A percentile compares a stretch with the other conserved stretches of the same genome.
These are phyloP conservation scores for Rhabdornis inornatus DNA, from an alignment of 2,113 vertebrate genomes.

Conservation along the genomic window DNA sequence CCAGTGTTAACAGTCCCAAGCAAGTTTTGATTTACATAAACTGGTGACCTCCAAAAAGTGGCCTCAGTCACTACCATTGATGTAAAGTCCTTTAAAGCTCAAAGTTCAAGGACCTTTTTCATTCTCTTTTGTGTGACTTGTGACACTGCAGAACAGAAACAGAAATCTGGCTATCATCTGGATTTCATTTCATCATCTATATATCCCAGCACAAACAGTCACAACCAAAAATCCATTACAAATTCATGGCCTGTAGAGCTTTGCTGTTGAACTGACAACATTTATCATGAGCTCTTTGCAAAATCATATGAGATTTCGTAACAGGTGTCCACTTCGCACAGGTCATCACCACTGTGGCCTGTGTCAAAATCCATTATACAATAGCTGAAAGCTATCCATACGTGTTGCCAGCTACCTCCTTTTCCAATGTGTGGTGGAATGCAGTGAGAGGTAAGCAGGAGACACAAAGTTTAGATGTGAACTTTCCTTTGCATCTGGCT, in stretches of 20 bases:
- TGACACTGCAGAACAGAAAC: background rate
- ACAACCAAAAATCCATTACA: slow-evolving; percentile 36
- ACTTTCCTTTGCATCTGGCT: background rate
- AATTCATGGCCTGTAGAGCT: slow-evolving; percentile 36
- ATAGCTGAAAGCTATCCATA: slow-evolving; percentile 11
- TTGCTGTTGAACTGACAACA: slow-evolving; percentile 53
- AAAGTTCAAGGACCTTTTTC: background rate
- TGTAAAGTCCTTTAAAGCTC: background rate
- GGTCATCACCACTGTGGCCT: slow-evolving; percentile 40
- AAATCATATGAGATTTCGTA: slow-evolving; percentile 63
- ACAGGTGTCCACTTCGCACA: slow-evolving; percentile 52
- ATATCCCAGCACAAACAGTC: background rate
- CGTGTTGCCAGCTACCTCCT: background rate
- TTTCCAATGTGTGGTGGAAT: background rate
- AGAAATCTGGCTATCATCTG: slow-evolving; percentile 7
- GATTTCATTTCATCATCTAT: slow-evolving; percentile 25
- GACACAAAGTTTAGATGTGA: background rate
- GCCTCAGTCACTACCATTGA: background rate
- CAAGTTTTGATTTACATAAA: background rate
- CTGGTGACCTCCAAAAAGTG: background rate
- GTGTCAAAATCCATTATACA: slow-evolving; percentile 54
- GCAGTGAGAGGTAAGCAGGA: background rate
- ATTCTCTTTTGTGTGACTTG: background rate
- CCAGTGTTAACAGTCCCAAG: background rate
- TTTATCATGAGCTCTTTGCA: slow-evolving; percentile 48